phyloP scores from a whole-genome alignment of 2,113 vertebrate genomes.

The Entelurus aequoreus region DNA sequence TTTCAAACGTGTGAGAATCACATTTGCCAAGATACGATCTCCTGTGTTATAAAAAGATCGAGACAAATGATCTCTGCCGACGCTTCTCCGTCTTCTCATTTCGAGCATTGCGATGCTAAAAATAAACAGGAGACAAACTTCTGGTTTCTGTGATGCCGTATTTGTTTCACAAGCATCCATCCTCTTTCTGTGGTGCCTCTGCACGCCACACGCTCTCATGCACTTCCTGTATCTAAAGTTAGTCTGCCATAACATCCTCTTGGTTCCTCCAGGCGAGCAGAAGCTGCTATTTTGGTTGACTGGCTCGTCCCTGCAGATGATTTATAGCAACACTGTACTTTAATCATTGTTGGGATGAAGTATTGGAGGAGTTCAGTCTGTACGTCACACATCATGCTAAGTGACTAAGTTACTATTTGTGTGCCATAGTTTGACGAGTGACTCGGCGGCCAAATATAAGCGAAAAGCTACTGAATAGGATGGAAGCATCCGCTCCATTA shows the following conservation, averaged over 20 bases:
- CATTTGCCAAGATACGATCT: constrained; percentile 24
- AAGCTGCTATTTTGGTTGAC: constrained; percentile 66
- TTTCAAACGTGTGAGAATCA: neutral
- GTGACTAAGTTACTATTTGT: constrained; percentile 37
- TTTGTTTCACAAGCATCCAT: constrained; percentile 63
- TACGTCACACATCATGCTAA: constrained; percentile 33
- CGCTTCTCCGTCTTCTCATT: constrained; percentile 34
- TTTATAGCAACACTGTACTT: constrained; percentile 32
- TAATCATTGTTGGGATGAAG: constrained; percentile 38
- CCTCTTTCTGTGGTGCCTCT: constrained; percentile 55
- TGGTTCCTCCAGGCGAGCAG: constrained; percentile 61
- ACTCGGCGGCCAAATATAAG: constrained; percentile 11
- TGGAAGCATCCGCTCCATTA: neutral
- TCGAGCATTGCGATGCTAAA: constrained; percentile 46
- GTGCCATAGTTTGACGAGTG: constrained; percentile 30
- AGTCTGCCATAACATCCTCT: constrained; percentile 69
- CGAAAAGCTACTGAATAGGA: too few relatives aligned
- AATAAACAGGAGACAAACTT: constrained; percentile 65
- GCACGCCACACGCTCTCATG: constrained; percentile 28
- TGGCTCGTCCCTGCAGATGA: constrained; percentile 28
- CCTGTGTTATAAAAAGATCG: constrained; percentile 4
- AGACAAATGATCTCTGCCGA: constrained; percentile 42
- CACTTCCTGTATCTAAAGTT: constrained; percentile 73
- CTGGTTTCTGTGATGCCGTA: constrained; percentile 67
- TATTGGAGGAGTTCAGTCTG: constrained; percentile 24